Conservation (phyloP, 2,113 vertebrate species). For the Pycnonotus jocosus region DNA sequence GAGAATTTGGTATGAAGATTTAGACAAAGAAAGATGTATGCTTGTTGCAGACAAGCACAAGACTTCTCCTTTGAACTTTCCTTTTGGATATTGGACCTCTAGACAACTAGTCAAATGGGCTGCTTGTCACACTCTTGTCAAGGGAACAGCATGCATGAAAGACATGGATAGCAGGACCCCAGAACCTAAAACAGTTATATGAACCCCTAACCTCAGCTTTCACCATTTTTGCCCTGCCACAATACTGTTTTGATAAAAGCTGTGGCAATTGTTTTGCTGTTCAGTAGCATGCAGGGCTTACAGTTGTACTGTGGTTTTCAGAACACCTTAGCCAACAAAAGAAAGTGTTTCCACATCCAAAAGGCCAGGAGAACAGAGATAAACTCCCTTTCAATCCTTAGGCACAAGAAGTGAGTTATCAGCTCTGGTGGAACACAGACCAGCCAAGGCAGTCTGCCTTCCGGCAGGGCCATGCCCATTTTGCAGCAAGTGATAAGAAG, state of each 20-base stretch:
- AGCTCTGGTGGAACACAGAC: background rate
- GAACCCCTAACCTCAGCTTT: background rate
- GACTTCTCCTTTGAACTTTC: background rate
- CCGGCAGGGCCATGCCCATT: background rate
- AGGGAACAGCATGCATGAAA: background rate
- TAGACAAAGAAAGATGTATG: background rate
- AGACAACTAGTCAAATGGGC: background rate
- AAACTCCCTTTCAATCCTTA: background rate
- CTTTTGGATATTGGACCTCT: background rate
- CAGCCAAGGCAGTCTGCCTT: background rate
- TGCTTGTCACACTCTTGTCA: background rate
- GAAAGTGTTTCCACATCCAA: background rate
- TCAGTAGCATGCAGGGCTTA: background rate
- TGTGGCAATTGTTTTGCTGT: background rate
- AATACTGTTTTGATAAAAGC: background rate
- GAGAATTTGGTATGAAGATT: background rate
- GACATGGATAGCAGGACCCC: background rate
- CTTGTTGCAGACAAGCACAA: background rate
- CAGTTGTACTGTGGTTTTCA: background rate
- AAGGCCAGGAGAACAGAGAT: background rate
- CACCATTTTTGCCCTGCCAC: background rate
- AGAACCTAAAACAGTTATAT: background rate
- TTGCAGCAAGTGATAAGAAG: background rate
- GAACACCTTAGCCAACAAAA: background rate
- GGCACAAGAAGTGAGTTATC: background rate